Evolutionary conservation across 1,140 invertebrate species (phyloP), one percentile per base, ranked within the genome.

Genomic region (Nasonia vitripennis): DNA sequence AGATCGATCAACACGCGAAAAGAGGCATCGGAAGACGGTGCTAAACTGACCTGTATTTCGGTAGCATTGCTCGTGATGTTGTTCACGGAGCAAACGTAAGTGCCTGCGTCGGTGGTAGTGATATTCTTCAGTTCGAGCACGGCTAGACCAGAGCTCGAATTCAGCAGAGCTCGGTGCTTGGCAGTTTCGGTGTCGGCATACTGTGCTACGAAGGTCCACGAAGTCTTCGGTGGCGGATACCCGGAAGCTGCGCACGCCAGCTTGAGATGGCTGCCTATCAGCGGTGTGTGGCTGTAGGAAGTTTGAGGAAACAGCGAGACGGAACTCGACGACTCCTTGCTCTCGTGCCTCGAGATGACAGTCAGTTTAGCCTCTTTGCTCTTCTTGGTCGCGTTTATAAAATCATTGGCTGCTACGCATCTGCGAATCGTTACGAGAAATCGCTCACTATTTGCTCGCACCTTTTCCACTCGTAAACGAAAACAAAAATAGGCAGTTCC

Each of bases 221-320:
- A 92, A 70, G 95, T 91, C 55, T 89, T 88, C n/a, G 95, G 94
- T 17, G 88, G 84, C 87, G 93, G 94, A 87, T 92, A 93, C 34
- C 95, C 95, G 87, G 94, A 94, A 87, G 94, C 95, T 45, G 94
- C 93, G 89, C 95, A 95, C 86, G 93, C 94, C 73, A 95, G 87
- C 77, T 90, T 90, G 83, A 94, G 90, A 88, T 89, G 89, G 86
- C 90, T 91, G 86, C 92, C 92, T 87, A 91, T 91, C 79, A 91
- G 87, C 87, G 91, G 88, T 86, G 80, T 87, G 91, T 93, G 88
- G 86, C 83, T 90, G 62, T 92, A 90, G 23, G 88, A 91, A 68
- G 88, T 79, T 90, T 93, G 93, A 70, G 93, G 90, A 88, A 67
- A 86, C 20, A 86, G 77, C 20, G 62, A 70, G 20, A 55, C 41